Conservation (phyloP, 2,113 vertebrate genomes). For the Vidua chalybeata region DNA sequence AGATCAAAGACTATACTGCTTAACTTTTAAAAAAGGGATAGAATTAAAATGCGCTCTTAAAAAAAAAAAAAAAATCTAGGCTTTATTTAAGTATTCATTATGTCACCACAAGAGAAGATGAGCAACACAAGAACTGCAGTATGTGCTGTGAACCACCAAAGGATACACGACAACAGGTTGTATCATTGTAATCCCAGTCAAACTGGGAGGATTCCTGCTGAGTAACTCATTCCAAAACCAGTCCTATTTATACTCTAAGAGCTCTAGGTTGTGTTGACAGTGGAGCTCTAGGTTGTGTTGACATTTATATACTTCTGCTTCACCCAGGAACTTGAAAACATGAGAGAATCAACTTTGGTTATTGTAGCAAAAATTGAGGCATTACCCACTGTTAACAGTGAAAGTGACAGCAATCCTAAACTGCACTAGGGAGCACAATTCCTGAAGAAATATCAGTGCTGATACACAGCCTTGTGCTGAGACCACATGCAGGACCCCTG, state of each 20-base stretch:
- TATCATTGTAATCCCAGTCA: not conserved
- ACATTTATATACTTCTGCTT: not conserved
- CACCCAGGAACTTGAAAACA: not conserved
- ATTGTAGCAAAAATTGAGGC: not conserved
- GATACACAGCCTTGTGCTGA: not conserved
- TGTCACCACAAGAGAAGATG: not conserved
- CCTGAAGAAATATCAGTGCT: not conserved
- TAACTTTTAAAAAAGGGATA: not conserved
- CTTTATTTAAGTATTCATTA: not conserved
- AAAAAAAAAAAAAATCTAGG: not conserved
- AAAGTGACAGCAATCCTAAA: not conserved
- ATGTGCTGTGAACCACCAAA: not conserved
- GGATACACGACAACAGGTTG: not conserved
- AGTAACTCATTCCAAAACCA: not conserved
- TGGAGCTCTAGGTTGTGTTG: not conserved
- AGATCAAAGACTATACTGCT: not conserved
- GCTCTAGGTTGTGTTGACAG: not conserved
- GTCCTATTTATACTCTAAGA: not conserved
- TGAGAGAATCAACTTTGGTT: not conserved
- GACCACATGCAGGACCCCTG: not conserved
- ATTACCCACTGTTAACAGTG: not conserved
- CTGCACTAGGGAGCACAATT: not conserved
- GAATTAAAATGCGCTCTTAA: not conserved
- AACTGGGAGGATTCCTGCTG: not conserved
- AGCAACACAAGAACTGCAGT: not conserved